Base-by-base conservation (phyloP, 2,888 invertebrate genomes). In the Heliconius ismenius region DNA sequence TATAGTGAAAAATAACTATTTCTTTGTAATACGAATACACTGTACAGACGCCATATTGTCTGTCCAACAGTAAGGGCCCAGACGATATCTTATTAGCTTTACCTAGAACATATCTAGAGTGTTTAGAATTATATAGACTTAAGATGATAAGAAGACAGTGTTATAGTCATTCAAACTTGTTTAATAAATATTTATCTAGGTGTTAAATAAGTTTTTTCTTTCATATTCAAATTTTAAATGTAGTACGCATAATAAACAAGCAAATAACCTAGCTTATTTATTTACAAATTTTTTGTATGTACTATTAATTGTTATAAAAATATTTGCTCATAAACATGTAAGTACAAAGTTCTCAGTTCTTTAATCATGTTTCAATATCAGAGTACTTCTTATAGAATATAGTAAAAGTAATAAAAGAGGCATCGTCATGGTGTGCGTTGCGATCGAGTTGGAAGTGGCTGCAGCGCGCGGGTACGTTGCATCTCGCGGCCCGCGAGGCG, bases 1-100 rank as follows among this genome's bases (percentile, higher is more conserved):
- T 32, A 49, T 7, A 36, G 36, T 36, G n/a, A 36, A 36, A 65
- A 65, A 65, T 36, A 11, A 65, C 9, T 7, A n/a, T 39, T 65
- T 24, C 24, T 65, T 39, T 39, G 32, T 2, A 13, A 39, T 39
- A 65, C 49, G 49, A 21, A 49, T 58, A n/a, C 2, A 58, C 3
- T 67, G 39, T 24, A 67, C 24, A 67, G 67, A 24, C 67, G 67
- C 67, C 67, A 39, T 67, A 43, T 43, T 67, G 67, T 67, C 67
- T 67, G 67, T 67, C 39, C 67, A 67, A 39, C 24, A 39, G 39
- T 67, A 13, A 15, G 24, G 39, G 39, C 9, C 39, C 24, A 67
- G 39, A 65, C 67, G 67, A 67, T 67, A 67, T 67, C 39, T 67
- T 39, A 43, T 43, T 43, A 65, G 65, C 65, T 65, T 39, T 39